Base-by-base conservation (phyloP, 2,113 vertebrate species). In the Corythaixoides concolor region DNA sequence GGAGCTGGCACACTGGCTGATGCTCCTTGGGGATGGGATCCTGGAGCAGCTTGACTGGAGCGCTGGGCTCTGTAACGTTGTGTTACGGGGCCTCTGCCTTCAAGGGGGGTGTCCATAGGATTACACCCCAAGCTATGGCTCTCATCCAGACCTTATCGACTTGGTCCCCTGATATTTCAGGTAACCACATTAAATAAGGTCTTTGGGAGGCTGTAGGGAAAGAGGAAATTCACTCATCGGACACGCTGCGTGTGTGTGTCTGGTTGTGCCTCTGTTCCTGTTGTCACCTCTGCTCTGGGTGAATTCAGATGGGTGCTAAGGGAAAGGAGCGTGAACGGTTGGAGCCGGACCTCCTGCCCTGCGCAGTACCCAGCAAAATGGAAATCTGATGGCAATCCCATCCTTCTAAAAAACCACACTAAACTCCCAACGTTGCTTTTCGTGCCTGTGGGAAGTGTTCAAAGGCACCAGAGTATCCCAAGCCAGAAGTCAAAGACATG, bases 401-500 rank as follows among this genome's bases (percentile, higher is more conserved):
- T 5, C 23, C 45, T 56, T 47, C 35, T 17, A 3, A 27, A 53
- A 63, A 24, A 3, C 1, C n/a, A 11, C 0, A 1, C 27, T 41
- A 6, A 86, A 11, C 12, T 69, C 66, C 35, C 15, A 63, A 1
- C 4, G 20, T 5, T 33, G 56, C 16, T 24, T 41, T 30, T n/a
- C 45, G 76, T 19, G 39, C 56, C 20, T 0, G 11, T 4, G 32
- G 64, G 68, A 73, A 41, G 41, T 23, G 35, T 7, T 53, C 24
- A 20, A 30, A 58, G 59, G 67, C 79, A 62, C 11, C 12, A 5
- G 33, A 8, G 27, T 6, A 45, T 37, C 39, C 58, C 53, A 23
- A 0, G 1, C 4, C 53, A 33, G 33, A 15, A 74, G 8, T 6
- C 50, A 26, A 35, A 53, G 55, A 11, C 0, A 7, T 2, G 14